Base-by-base conservation (phyloP, 1,140 invertebrate genomes). In the Ruditapes philippinarum region DNA sequence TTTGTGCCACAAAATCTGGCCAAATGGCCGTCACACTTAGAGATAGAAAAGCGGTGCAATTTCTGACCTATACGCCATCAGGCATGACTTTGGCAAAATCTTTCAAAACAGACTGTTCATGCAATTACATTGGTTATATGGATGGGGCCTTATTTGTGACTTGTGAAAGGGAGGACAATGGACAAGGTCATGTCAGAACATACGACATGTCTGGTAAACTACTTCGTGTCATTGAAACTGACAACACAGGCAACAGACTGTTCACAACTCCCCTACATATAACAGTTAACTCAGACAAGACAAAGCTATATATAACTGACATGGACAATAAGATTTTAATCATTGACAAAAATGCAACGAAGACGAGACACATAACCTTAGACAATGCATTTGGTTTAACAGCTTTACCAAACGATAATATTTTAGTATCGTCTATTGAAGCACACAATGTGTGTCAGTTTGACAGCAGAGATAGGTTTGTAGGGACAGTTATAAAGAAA, bases 261-360 rank as follows among this genome's bases (percentile, higher is more conserved):
- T 62, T 62, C 25, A 62, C 57, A 62, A 62, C 57, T 62, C 57
- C 57, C 4, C 57, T 62, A 11, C 57, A 62, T 62, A 62, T 62
- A 1, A 62, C 57, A 7, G 7, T 5, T 62, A 62, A 62, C 57
- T n/a, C 22, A 25, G 25, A 28, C 57, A 4, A 62, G 28, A n/a
- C 57, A 28, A 62, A 28, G n/a, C 57, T 62, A 2, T 62, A 4
- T 25, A 28, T 62, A 5, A 62, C 57, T 4, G 57, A 62, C 57
- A 62, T 62, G 57, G 57, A 28, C 57, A 28, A 25, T 28, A 62
- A 62, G 25, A 25, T 62, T 62, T 28, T 62, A 19, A 28, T 62
- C 28, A 25, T 62, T 4, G 57, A 62, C 25, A 62, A 62, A 25
- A 28, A n/a, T 9, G 57, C n/a, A 28, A 62, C 25, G 57, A 62